phyloP scores from a whole-genome alignment of 2,113 vertebrate genomes.

The Petrocephalus microphthalmus region DNA sequence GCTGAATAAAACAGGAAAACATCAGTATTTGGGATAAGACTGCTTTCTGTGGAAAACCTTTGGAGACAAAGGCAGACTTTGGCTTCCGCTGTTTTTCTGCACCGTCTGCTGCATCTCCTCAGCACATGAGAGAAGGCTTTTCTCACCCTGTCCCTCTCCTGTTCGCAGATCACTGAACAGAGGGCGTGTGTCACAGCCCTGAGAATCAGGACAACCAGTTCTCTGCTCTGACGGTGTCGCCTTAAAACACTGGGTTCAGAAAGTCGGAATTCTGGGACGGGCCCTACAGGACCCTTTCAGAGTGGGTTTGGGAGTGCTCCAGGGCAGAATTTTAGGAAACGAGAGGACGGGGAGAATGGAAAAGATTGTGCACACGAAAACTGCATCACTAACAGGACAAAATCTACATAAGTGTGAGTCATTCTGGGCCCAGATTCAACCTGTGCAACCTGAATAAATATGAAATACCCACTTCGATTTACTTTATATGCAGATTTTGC shows the following conservation, averaged over 20 bases:
- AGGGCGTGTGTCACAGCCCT: neutral
- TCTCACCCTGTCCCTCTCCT: neutral
- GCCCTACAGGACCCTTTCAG: neutral
- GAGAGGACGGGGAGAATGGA: neutral
- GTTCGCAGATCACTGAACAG: neutral
- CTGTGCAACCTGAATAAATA: neutral
- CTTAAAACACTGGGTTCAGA: neutral
- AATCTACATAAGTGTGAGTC: neutral
- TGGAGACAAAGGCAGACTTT: neutral
- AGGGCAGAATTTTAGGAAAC: neutral
- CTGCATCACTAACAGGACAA: neutral
- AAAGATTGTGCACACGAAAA: neutral
- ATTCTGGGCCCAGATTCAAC: neutral
- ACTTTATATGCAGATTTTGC: neutral
- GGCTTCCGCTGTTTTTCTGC: neutral
- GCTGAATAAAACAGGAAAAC: neutral
- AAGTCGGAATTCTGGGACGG: neutral
- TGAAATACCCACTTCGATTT: neutral
- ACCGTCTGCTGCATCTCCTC: neutral
- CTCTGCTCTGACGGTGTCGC: neutral
- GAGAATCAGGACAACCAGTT: neutral
- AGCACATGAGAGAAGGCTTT: neutral
- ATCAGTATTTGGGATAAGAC: neutral
- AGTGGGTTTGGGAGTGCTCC: neutral
- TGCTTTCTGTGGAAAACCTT: neutral